phyloP scores from a whole-genome alignment of 2,888 invertebrate species.

The Leucania comma region DNA sequence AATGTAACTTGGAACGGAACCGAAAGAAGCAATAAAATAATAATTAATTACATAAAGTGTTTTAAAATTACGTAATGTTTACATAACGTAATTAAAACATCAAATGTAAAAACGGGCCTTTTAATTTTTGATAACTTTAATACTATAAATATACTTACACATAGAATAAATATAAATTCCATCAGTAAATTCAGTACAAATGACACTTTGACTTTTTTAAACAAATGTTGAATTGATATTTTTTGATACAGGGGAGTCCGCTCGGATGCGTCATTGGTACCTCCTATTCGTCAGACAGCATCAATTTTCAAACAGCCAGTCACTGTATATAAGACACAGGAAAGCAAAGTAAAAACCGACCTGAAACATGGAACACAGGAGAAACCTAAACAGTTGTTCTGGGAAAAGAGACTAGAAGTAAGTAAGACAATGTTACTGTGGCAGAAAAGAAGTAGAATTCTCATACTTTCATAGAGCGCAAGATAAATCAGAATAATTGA shows the following conservation, averaged over 20 bases:
- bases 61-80: no score
- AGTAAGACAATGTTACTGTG: constrained; percentile 19
- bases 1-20: no score
- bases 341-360: constrained; percentile 97
- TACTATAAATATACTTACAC: background rate
- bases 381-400: constrained; percentile 97
- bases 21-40: no score
- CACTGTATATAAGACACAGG: constrained; percentile 97
- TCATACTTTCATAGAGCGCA: no score
- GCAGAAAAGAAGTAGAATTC: no score
- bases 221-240: constrained; percentile 21
- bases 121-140: no score
- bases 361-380: constrained; percentile 98
- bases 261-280: constrained; percentile 97
- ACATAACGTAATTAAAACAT: no score
- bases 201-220: background rate
- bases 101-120: no score
- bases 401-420: constrained; percentile 94
- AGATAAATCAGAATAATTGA: no score
- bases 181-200: constrained; percentile 3
- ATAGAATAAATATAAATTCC: background rate
- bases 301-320: constrained; percentile 99
- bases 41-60: no score
- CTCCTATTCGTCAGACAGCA: constrained; percentile 99
- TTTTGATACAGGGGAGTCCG: constrained; percentile 92